Conservation (phyloP, 2,113 vertebrate genomes). For the Hippocampus mohnikei region DNA sequence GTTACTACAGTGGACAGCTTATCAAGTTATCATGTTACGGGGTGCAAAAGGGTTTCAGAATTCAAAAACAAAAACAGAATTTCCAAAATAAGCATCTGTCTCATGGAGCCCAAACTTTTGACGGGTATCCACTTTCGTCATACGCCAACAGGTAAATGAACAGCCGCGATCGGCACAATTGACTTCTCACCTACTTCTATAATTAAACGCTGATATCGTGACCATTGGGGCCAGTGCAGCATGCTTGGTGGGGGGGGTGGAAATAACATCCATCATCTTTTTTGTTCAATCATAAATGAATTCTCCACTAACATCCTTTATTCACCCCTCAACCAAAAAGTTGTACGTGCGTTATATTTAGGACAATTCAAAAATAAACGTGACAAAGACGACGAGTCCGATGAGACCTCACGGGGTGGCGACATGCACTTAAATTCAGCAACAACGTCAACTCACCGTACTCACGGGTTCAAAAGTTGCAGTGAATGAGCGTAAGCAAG, state of each 20-base stretch:
- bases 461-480: slow-evolving; percentile 48
- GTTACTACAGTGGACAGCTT: too few relatives aligned
- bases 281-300: neutral
- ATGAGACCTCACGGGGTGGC: neutral
- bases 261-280: neutral
- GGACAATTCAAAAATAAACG: neutral
- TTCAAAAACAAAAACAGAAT: too few relatives aligned
- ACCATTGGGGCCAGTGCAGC: slow-evolving; percentile 25
- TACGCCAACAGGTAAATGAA: slow-evolving; percentile 6
- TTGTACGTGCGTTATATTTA: neutral
- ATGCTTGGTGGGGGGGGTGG: slow-evolving; percentile 23
- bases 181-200: slow-evolving; percentile 66
- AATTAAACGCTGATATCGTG: slow-evolving; percentile 37
- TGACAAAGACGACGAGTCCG: neutral
- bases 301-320: neutral
- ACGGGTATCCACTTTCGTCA: slow-evolving; percentile 18
- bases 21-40: neutral
- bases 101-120: neutral
- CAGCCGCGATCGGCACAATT: slow-evolving; percentile 32
- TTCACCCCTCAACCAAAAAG: neutral
- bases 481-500: slow-evolving; percentile 10
- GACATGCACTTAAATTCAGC: neutral
- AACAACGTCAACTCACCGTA: slow-evolving; percentile 21
- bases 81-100: neutral
- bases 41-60: too few relatives aligned